Conservation (phyloP, 2,888 invertebrate genomes). For the Lymantria dispar region DNA sequence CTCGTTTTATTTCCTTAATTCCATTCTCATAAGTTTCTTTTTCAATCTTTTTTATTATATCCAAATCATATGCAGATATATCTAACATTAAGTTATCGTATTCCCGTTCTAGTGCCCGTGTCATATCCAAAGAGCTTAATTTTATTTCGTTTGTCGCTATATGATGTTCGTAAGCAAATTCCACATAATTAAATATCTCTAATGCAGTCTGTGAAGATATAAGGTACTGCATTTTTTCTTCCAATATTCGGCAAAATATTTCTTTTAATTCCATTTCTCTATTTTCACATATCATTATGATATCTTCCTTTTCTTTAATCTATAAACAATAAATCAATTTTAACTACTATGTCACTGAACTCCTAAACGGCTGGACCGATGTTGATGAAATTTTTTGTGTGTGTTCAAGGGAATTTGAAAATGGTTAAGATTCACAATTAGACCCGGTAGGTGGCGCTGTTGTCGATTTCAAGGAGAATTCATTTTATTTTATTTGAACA, state of each 20-base stretch:
- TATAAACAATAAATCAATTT: constrained; percentile 30
- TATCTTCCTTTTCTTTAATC: constrained; percentile 57
- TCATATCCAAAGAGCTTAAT: constrained; percentile 83
- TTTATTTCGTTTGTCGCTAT: constrained; percentile 84
- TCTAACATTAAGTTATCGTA: constrained; percentile 67
- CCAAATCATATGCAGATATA: constrained; percentile 63
- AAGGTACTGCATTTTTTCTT: constrained; percentile 74
- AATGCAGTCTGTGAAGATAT: constrained; percentile 83
- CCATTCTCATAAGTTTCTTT: constrained; percentile 63
- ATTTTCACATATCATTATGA: constrained; percentile 51
- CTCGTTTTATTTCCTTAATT: constrained; percentile 54
- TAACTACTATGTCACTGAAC: no score
- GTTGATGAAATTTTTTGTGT: no score
- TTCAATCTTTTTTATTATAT: constrained; percentile 62
- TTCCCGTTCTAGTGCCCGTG: constrained; percentile 81
- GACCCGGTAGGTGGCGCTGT: no score
- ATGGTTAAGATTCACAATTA: no score
- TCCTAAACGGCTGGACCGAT: no score
- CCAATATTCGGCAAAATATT: constrained; percentile 60
- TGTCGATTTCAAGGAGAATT: no score
- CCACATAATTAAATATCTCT: constrained; percentile 83
- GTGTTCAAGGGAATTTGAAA: no score
- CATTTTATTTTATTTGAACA: no score
- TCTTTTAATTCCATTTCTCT: constrained; percentile 64
- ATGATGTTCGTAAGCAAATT: constrained; percentile 85